Conservation (phyloP, 2,888 invertebrate species). For the Notodonta dromedarius region DNA sequence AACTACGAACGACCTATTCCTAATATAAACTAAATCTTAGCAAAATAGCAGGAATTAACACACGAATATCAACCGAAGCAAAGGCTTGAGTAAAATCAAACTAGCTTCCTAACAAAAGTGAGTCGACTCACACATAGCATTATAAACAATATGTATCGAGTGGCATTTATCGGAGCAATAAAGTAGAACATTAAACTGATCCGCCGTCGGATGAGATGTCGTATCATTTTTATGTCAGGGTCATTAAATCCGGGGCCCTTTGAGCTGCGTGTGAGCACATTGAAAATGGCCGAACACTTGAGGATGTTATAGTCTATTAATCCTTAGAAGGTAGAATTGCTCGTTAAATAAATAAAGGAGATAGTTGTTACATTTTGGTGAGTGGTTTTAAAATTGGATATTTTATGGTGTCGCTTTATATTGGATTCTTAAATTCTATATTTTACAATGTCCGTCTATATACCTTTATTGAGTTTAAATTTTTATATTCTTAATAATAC, state of each 20-base stretch:
- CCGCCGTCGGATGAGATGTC: slow-evolving; percentile 39
- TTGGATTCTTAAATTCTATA: too few species aligned
- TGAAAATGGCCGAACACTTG: slow-evolving; percentile 23
- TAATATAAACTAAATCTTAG: too few species aligned
- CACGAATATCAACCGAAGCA: background rate
- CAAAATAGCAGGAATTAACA: too few species aligned
- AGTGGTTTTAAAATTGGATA: background rate
- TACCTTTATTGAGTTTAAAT: too few species aligned
- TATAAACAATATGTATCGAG: slow-evolving; percentile 48
- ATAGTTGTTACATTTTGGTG: slow-evolving; percentile 9
- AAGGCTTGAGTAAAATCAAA: background rate
- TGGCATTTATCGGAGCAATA: slow-evolving; percentile 53
- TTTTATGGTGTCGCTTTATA: background rate
- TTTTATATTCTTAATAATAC: too few species aligned
- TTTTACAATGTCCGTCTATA: too few species aligned
- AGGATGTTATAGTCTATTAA: slow-evolving; percentile 32
- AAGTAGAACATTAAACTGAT: slow-evolving; percentile 48
- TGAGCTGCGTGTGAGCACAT: slow-evolving; percentile 25
- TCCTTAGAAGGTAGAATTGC: slow-evolving; percentile 12
- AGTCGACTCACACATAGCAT: background rate
- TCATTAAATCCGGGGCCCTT: slow-evolving; percentile 38
- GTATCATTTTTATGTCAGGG: slow-evolving; percentile 53
- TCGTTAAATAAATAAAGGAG: slow-evolving; percentile 13
- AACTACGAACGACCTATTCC: too few species aligned
- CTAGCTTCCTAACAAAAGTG: background rate